These are phyloP conservation scores for Druceiella hillmani DNA, from an alignment of 2,888 invertebrate species.

Conservation along the genomic window DNA sequence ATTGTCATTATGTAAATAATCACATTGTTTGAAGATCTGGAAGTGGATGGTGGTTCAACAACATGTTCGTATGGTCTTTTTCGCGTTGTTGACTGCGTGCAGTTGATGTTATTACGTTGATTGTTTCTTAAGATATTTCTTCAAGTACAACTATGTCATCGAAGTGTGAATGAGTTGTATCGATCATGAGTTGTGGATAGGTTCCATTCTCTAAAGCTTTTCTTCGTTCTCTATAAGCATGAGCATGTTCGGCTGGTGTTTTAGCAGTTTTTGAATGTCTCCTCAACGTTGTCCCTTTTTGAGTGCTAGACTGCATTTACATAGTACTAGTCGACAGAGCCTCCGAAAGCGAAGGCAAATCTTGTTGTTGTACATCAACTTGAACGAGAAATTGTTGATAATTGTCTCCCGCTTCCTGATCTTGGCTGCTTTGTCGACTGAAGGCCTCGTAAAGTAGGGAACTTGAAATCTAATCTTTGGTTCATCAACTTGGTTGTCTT, in stretches of 20 bases:
- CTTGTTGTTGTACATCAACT: too few relatives aligned
- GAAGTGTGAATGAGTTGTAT: not conserved
- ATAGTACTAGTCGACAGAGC: too few relatives aligned
- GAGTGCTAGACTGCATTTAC: too few relatives aligned
- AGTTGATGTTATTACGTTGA: not conserved
- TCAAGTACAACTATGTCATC: too few relatives aligned
- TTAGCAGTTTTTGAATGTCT: constrained; percentile 9
- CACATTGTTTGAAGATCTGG: too few relatives aligned
- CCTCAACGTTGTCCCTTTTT: not conserved
- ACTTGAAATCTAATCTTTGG: constrained; percentile 5
- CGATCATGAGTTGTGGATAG: constrained; percentile 2
- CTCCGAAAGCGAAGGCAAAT: too few relatives aligned
- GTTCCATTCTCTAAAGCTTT: constrained; percentile 11
- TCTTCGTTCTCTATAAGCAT: constrained; percentile 12
- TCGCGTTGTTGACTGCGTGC: constrained; percentile 2
- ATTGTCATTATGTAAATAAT: too few relatives aligned
- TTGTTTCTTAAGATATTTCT: too few relatives aligned
- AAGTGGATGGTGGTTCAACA: too few relatives aligned
- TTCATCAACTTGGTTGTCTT: constrained; percentile 7
- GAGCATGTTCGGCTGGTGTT: constrained; percentile 12
- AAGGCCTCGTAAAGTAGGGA: constrained; percentile 11
- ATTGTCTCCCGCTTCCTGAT: not conserved
- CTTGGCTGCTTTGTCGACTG: constrained; percentile 11
- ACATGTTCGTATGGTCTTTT: constrained; percentile 3
- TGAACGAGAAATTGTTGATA: too few relatives aligned